Evolutionary conservation across 2,888 invertebrate species (phyloP).

Genomic region (Adelphocoris suturalis): DNA sequence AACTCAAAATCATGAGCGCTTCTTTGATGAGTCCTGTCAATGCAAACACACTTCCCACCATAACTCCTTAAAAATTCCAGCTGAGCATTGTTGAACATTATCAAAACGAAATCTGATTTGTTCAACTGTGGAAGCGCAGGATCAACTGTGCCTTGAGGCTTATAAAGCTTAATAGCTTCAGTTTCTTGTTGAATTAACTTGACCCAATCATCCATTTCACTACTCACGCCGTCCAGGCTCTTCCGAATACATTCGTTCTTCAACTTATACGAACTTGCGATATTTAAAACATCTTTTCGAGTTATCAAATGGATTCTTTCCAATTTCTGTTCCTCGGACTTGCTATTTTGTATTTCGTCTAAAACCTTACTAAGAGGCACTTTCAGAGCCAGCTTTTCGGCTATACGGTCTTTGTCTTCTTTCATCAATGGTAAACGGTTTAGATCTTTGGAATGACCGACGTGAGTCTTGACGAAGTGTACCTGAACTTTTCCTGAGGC

Average conservation of each 20-base stretch:
- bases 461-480: conserved; percentile 65
- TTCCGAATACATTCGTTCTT: conserved; percentile 43
- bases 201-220: conserved; percentile 48
- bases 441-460: conserved; percentile 72
- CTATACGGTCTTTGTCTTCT: conserved; percentile 66
- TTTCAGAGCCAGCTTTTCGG: conserved; percentile 72
- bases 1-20: conserved; percentile 47
- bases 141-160: conserved; percentile 39
- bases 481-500: conserved; percentile 52
- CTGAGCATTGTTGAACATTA: conserved; percentile 46
- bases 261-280: conserved; percentile 50
- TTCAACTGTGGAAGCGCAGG: not conserved
- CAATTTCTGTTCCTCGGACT: conserved; percentile 8
- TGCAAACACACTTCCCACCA: conserved; percentile 28
- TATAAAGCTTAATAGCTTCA: conserved; percentile 43
- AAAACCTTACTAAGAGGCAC: conserved; percentile 71
- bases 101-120: conserved; percentile 45
- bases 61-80: conserved; percentile 35
- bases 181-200: conserved; percentile 26
- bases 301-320: conserved; percentile 62
- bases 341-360: conserved; percentile 69
- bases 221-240: conserved; percentile 50
- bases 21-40: conserved; percentile 52
- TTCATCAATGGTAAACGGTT: conserved; percentile 66
- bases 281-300: conserved; percentile 58